Evolutionary conservation across 2,797 vertebrate species (phyloP), one percentile per base, ranked within the genome.

Genomic region (Ctenopoma kingsleyae): DNA sequence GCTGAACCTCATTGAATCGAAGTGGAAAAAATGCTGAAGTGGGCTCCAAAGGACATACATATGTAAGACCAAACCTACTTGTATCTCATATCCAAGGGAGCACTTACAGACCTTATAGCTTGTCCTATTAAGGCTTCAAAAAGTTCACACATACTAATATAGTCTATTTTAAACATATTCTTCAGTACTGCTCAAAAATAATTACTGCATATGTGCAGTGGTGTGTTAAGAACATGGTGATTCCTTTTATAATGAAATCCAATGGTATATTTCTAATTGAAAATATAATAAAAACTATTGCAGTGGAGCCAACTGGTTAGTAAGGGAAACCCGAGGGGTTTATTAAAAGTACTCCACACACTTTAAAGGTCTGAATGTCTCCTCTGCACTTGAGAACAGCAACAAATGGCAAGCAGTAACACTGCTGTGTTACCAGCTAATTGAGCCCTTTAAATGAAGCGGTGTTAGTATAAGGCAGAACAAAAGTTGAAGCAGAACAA

Each of bases 261-360:
- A 84, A 81, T 70, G 49, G 73, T 69, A 84, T 82, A 53, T 77
- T 86, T 76, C 59, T 89, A 85, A 90, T 90, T 91, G 88, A 87
- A 91, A 88, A 83, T 64, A 82, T 76, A 55, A 66, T 8, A 54
- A 36, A 75, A 78, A 64, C 32, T 38, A 35, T 76, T 83, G 67
- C 49, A 32, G 71, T 75, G 71, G 78, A 81, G 76, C 53, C 50
- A 50, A 81, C 54, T 53, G 54, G 70, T 69, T 64, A 80, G 68
- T 61, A 38, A 73, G 63, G 27, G 38, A 74, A 80, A 86, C 77
- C 71, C 71, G 52, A 61, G 63, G 78, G 84, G 40, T 74, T 84
- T 78, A 87, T 87, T 85, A 81, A 88, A 83, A 86, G 69, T 43
- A 67, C 67, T 69, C 54, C 69, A 54, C 20, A 65, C 67, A 82